A percentile compares a stretch with the other conserved stretches of the same genome.
Conservation (phyloP, 2,113 vertebrate species). For the Stigmatopora argus region DNA sequence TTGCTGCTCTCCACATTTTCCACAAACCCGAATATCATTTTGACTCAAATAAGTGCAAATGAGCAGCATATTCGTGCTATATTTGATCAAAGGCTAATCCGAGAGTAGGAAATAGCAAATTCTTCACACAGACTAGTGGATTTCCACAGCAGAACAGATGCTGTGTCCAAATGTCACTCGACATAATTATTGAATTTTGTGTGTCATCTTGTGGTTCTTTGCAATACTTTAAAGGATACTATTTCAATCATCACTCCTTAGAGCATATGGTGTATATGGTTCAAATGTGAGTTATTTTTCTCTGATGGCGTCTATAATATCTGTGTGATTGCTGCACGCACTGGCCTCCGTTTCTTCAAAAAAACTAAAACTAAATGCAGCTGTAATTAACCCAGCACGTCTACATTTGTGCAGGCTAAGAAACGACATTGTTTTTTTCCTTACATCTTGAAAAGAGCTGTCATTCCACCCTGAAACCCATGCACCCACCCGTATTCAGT, state of each 20-base stretch:
- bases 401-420: conserved; percentile 35
- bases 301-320: conserved; percentile 12
- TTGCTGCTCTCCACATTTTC: conserved; percentile 46
- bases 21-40: conserved; percentile 60
- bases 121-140: conserved; percentile 46
- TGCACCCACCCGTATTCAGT: background rate
- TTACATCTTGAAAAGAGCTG: conserved; percentile 58
- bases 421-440: conserved; percentile 49
- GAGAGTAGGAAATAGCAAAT: conserved; percentile 48
- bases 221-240: conserved; percentile 24
- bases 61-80: conserved; percentile 45
- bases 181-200: conserved; percentile 30
- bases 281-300: background rate
- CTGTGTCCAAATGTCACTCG: conserved; percentile 36
- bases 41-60: conserved; percentile 67
- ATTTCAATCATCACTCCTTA: conserved; percentile 25
- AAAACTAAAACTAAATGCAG: conserved; percentile 24
- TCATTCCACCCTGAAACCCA: conserved; percentile 17
- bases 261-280: conserved; percentile 22
- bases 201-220: conserved; percentile 30
- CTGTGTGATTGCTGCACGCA: conserved; percentile 23
- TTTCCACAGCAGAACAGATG: conserved; percentile 44
- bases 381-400: conserved; percentile 37
- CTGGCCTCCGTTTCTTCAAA: conserved; percentile 42
- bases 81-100: conserved; percentile 56